Evolutionary conservation across 2,113 vertebrate species (phyloP).

Genomic region (Hypocryptadius cinnamomeus): DNA sequence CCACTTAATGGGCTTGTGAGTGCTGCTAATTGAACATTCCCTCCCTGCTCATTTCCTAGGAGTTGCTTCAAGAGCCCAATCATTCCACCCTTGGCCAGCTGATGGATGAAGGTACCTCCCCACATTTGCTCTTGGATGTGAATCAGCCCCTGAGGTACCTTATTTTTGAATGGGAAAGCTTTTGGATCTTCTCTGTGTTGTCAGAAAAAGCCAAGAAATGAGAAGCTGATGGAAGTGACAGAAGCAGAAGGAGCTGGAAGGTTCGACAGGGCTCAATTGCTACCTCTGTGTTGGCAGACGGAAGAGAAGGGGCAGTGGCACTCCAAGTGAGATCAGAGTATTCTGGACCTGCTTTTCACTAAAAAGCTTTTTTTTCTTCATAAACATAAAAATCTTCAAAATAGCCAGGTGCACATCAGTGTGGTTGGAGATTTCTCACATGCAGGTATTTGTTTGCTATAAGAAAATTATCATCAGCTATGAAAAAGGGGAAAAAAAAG

Average conservation of each 20-base stretch:
- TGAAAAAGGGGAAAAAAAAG: not conserved
- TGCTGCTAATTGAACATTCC: not conserved
- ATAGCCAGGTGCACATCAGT: not conserved
- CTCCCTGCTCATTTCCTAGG: not conserved
- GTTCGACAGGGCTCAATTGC: rapidly evolving
- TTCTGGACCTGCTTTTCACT: not conserved
- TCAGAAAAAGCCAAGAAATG: not conserved
- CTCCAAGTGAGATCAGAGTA: not conserved
- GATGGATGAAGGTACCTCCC: not conserved
- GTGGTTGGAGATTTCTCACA: not conserved
- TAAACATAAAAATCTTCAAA: not conserved
- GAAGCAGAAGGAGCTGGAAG: not conserved
- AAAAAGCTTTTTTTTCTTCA: not conserved
- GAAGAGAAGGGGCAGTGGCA: not conserved
- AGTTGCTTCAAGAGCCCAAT: not conserved
- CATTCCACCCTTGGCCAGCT: not conserved
- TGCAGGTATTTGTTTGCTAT: not conserved
- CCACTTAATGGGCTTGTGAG: not conserved
- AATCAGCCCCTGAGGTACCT: not conserved
- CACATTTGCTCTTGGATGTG: not conserved
- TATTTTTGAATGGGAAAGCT: not conserved
- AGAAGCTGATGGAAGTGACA: not conserved
- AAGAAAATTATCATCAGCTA: not conserved
- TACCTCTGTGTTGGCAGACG: not conserved
- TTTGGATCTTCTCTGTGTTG: not conserved